Evolutionary conservation across 2,888 invertebrate genomes (phyloP).

Genomic region (Andrena minutula): DNA sequence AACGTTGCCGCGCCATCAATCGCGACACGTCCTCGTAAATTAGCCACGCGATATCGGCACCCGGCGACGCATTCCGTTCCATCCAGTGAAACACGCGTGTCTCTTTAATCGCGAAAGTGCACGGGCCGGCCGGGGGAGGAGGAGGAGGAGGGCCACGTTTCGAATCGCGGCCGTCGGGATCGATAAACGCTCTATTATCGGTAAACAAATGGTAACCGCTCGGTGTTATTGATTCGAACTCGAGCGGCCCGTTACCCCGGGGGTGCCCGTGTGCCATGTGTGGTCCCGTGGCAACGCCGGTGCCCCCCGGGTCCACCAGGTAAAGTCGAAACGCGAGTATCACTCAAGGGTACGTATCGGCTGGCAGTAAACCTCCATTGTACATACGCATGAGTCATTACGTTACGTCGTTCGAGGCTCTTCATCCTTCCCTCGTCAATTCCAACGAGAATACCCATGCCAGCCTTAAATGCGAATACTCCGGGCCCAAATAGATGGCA

Average conservation of each 20-base stretch:
- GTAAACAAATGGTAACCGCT: slow-evolving; percentile 5
- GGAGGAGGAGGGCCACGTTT: not conserved
- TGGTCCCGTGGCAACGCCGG: not conserved
- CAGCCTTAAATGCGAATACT: not conserved
- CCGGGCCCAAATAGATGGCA: not conserved
- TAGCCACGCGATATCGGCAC: no score
- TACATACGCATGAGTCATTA: not conserved
- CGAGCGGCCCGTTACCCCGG: not conserved
- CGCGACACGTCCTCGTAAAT: not conserved
- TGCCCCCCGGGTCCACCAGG: not conserved
- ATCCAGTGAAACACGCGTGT: no score
- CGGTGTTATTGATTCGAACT: not conserved
- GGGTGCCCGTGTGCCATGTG: not conserved
- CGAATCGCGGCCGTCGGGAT: slow-evolving; percentile 12
- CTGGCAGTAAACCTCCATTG: not conserved
- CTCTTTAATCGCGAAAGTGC: no score
- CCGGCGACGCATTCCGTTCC: no score
- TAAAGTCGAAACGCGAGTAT: not conserved
- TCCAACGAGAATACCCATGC: not conserved
- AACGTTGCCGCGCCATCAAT: not conserved
- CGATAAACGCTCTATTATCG: slow-evolving; percentile 13
- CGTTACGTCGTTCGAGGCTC: not conserved
- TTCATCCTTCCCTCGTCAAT: not conserved
- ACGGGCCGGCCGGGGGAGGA: no score
- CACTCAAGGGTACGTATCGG: not conserved